Percentiles rank a stretch among this genome's conserved stretches.
Evolutionary conservation across 2,113 vertebrate genomes (phyloP).

Genomic region (Bubo bubo): DNA sequence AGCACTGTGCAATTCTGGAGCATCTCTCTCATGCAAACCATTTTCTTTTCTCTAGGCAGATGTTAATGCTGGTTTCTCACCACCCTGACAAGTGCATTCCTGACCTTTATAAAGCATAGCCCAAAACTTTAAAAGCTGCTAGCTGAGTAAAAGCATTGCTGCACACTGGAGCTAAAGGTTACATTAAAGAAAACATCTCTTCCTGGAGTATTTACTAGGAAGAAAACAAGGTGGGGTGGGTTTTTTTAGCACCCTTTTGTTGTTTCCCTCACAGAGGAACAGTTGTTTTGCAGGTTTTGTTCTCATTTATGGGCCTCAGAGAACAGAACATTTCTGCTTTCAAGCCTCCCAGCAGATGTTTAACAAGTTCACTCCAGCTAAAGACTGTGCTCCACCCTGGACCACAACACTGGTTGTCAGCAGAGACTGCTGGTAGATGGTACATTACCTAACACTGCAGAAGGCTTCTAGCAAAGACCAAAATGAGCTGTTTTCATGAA

Average conservation of each 20-base stretch:
- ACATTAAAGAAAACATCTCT: background rate
- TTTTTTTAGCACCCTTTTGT: background rate
- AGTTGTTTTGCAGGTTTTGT: background rate
- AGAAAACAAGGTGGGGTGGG: background rate
- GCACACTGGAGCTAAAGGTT: background rate
- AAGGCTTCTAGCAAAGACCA: background rate
- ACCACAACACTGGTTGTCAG: background rate
- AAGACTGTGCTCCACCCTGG: background rate
- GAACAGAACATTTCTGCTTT: background rate
- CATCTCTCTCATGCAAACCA: background rate
- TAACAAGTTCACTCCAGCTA: background rate
- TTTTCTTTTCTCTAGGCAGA: background rate
- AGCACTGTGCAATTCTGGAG: background rate
- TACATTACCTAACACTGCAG: background rate
- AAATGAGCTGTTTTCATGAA: background rate
- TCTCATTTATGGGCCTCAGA: background rate
- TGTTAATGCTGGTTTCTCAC: background rate
- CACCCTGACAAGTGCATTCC: background rate
- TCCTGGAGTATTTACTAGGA: background rate
- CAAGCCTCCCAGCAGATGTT: background rate
- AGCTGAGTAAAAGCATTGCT: background rate
- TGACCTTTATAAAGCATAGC: background rate
- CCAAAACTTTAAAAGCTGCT: background rate
- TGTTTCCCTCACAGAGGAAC: background rate
- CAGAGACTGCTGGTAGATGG: background rate